These are phyloP conservation scores for Adineta ricciae DNA, from an alignment of 2,888 invertebrate genomes.

Conservation along the genomic window DNA sequence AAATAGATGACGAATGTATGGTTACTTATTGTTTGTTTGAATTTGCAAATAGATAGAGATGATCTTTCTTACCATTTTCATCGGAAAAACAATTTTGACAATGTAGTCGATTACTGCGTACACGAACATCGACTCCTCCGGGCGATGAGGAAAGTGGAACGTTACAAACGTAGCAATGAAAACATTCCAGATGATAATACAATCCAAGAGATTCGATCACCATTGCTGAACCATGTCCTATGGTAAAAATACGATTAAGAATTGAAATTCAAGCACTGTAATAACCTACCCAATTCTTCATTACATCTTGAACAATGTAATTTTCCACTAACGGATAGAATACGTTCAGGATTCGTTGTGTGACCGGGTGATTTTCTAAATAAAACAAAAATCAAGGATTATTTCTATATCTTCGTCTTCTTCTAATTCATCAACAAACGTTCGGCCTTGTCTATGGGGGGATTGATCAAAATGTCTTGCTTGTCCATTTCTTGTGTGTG, in stretches of 20 bases:
- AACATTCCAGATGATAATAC: slow-evolving; percentile 93
- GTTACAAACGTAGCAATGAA: slow-evolving; percentile 89
- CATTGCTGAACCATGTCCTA: slow-evolving; percentile 63
- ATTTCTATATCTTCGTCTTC: no score
- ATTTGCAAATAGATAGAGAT: neutral
- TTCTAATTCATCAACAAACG: neutral
- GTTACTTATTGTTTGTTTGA: neutral
- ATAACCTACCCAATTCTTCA: neutral
- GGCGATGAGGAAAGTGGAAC: slow-evolving; percentile 79
- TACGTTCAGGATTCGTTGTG: neutral
- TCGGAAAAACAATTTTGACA: slow-evolving; percentile 94
- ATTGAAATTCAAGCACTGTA: neutral
- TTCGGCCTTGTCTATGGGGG: neutral
- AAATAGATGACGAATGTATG: neutral
- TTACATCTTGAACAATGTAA: slow-evolving; percentile 6
- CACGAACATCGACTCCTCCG: slow-evolving; percentile 87
- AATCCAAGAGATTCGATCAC: slow-evolving; percentile 86
- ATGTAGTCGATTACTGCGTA: slow-evolving; percentile 74
- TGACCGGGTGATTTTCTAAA: neutral
- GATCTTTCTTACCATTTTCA: slow-evolving; percentile 65
- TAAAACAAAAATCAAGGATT: neutral
- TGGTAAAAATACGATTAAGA: neutral
- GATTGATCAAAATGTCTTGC: neutral
- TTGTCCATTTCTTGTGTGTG: neutral
- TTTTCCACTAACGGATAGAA: slow-evolving; percentile 4